phyloP scores from a whole-genome alignment of 1,140 invertebrate genomes.

The Bicyclus anynana region DNA sequence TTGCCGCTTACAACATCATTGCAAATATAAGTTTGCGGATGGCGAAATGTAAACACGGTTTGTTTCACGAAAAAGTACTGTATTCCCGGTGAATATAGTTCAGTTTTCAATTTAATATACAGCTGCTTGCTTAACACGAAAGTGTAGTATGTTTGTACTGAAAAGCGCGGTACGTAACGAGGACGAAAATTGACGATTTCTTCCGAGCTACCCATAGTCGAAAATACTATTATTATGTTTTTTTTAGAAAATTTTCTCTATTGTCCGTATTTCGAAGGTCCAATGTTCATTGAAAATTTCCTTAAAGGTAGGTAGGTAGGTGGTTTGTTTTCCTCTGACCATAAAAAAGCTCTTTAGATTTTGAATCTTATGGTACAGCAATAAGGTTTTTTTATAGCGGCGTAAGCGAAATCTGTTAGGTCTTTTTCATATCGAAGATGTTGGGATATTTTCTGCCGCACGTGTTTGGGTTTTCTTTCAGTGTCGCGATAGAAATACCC shows the following conservation, averaged over 20 bases:
- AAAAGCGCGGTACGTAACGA: slow-evolving; percentile 30
- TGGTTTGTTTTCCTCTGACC: slow-evolving; percentile 24
- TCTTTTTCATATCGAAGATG: slow-evolving; percentile 21
- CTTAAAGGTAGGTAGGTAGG: slow-evolving; percentile 1
- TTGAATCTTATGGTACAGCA: not conserved
- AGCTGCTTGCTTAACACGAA: slow-evolving; percentile 9
- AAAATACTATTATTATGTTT: not conserved
- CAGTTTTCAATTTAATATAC: slow-evolving; percentile 13
- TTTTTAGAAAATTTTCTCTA: slow-evolving; percentile 10
- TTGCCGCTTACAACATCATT: slow-evolving; percentile 29
- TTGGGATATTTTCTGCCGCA: slow-evolving; percentile 45
- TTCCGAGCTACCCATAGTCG: slow-evolving; percentile 31
- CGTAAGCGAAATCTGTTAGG: slow-evolving; percentile 2
- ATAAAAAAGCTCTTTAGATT: slow-evolving; percentile 3
- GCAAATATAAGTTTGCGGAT: slow-evolving; percentile 28
- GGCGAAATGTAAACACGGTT: slow-evolving; percentile 9
- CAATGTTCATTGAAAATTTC: slow-evolving; percentile 7
- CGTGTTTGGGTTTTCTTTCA: slow-evolving; percentile 55
- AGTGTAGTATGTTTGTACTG: slow-evolving; percentile 28
- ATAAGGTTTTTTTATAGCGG: slow-evolving; percentile 24
- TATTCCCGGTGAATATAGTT: slow-evolving; percentile 14
- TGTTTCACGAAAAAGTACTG: slow-evolving; percentile 5
- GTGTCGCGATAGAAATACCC: slow-evolving; percentile 48
- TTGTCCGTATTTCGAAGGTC: slow-evolving; percentile 15
- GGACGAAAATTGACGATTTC: slow-evolving; percentile 30